Base-by-base conservation (phyloP, 92 coral and sea anemone species). In the Palythoa heliodiscus region DNA sequence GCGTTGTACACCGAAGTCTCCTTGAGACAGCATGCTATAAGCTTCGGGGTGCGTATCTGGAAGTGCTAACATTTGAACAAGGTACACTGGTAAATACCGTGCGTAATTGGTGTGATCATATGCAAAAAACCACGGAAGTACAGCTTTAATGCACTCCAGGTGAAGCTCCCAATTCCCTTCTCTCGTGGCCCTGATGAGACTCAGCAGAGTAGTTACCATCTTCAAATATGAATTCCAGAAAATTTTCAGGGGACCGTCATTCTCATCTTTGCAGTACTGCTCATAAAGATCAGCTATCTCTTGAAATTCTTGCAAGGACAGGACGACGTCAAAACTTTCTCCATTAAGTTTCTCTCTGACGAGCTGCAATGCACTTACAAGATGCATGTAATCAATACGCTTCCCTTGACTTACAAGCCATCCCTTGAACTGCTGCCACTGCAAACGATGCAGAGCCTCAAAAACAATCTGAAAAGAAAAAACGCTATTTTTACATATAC, bases 1-100 rank as follows among this genome's bases (percentile, higher is more conserved):
- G 39, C 93, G n/a, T 35, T 92, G 95, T 35, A 90, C 91, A 47
- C 90, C 92, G 82, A 92, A 86, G 63, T 89, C 90, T 37, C 95
- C 95, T 80, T 86, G 55, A 14, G 48, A 53, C 15, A 92, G 91
- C 75, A 82, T 86, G 66, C 37, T 24, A 40, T 86, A 82, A 55
- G 95, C 95, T 22, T 92, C 88, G 35, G 95, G 95, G 70, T 84
- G 91, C 2, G 87, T 87, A 4, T 87, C 91, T 78, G 81, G 89
- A 22, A 89, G 87, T 50, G 4, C 12, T 82, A 86, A 48, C 92
- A 92, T 89, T 38, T 89, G 89, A 19, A 85, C 82, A n/a, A 89
- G 83, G 80, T 87, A 92, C 61, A 84, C 93, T 25, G 93, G 93
- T 17, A 90, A 24, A 77, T 87, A 90, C 20, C 91, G 76, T 6